phyloP scores from a whole-genome alignment of 1,140 invertebrate genomes.

The Euschistus heros region DNA sequence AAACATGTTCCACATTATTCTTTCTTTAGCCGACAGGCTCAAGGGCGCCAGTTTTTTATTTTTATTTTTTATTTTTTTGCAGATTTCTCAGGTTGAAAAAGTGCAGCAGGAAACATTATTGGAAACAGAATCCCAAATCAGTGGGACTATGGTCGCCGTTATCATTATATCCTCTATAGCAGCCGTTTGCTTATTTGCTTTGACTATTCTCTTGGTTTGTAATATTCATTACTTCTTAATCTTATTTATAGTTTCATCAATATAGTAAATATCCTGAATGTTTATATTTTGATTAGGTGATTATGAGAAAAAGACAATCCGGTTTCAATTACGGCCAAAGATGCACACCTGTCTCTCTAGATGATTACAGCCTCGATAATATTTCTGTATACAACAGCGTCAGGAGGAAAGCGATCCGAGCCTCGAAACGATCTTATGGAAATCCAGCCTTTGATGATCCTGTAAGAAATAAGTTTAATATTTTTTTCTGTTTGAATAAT shows the following conservation, averaged over 20 bases:
- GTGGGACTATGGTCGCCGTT: conserved; percentile 37
- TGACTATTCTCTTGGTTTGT: conserved; percentile 55
- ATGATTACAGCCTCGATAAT: conserved; percentile 81
- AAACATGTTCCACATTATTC: too few species aligned
- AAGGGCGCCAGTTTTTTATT: too few species aligned
- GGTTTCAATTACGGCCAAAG: conserved; percentile 64
- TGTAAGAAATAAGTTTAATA: conserved; percentile 37
- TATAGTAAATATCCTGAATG: background rate
- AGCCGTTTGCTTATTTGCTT: conserved; percentile 44
- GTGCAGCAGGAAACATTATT: background rate
- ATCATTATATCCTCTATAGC: conserved; percentile 42
- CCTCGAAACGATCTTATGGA: conserved; percentile 81
- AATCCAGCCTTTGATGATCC: conserved; percentile 88
- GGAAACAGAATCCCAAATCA: conserved; percentile 7
- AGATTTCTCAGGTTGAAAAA: conserved; percentile 18
- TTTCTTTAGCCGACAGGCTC: too few species aligned
- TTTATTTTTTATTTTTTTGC: conserved; percentile 2
- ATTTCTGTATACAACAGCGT: conserved; percentile 71
- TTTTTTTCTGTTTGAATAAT: too few species aligned
- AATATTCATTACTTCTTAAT: background rate
- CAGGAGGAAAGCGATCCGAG: conserved; percentile 50
- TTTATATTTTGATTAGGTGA: conserved; percentile 37
- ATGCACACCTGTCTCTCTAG: conserved; percentile 73
- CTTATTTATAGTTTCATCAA: background rate
- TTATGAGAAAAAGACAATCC: conserved; percentile 60